These are phyloP conservation scores for Epinephelus coioides DNA, from an alignment of 2,797 vertebrate genomes.

Conservation along the genomic window DNA sequence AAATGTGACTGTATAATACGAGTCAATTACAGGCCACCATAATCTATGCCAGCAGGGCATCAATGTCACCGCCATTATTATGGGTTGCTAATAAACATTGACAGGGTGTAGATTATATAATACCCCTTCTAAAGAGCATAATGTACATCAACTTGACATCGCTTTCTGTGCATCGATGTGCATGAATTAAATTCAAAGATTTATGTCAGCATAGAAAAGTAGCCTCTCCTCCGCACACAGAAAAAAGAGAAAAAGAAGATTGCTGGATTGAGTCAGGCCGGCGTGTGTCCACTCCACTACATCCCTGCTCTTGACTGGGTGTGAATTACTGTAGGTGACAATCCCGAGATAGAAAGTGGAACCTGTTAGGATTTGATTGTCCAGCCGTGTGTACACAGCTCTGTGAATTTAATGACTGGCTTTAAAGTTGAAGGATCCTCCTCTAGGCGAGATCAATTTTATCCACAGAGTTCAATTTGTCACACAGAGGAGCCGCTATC, in stretches of 20 bases:
- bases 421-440: slow-evolving; percentile 48
- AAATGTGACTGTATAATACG: slow-evolving; percentile 20
- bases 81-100: slow-evolving; percentile 16
- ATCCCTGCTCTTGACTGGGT: slow-evolving; percentile 18
- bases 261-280: not conserved
- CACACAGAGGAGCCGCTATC: slow-evolving; percentile 11
- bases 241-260: not conserved
- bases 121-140: slow-evolving; percentile 14
- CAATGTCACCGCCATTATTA: slow-evolving; percentile 23
- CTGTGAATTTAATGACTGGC: slow-evolving; percentile 44
- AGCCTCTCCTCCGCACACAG: not conserved
- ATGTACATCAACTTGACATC: not conserved
- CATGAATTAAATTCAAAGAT: slow-evolving; percentile 11
- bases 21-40: slow-evolving; percentile 8
- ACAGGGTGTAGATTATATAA: slow-evolving; percentile 22
- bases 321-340: slow-evolving; percentile 40
- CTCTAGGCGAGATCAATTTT: slow-evolving; percentile 44
- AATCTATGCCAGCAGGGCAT: slow-evolving; percentile 29
- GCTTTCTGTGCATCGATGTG: slow-evolving; percentile 4
- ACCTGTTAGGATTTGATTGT: slow-evolving; percentile 40
- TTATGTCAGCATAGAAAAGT: slow-evolving; percentile 1
- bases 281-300: not conserved
- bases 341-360: slow-evolving; percentile 26
- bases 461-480: slow-evolving; percentile 39
- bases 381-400: slow-evolving; percentile 44